A percentile compares a stretch with the other conserved stretches of the same genome.
Evolutionary conservation across 1,140 invertebrate species (phyloP).

Genomic region (Fopius arisanus): DNA sequence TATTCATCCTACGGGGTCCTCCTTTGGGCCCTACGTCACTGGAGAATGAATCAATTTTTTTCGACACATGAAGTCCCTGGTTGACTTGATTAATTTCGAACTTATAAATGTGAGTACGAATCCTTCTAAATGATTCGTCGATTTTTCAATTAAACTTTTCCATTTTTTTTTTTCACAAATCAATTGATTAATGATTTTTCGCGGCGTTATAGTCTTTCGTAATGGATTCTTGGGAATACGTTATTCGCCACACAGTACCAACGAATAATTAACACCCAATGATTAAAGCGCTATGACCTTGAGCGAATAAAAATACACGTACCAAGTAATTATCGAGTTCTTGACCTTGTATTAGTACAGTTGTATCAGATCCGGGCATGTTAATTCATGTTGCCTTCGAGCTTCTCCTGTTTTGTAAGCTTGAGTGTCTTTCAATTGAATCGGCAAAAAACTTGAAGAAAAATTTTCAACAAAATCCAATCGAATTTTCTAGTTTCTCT

Average conservation of each 20-base stretch:
- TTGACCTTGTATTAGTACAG: conserved; percentile 1
- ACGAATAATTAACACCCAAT: neutral
- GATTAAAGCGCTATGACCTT: neutral
- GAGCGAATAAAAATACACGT: neutral
- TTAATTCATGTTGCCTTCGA: neutral
- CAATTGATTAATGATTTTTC: neutral
- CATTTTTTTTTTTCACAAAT: neutral
- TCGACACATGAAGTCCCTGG: too few species aligned
- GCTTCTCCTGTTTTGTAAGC: neutral
- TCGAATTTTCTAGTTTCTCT: too few species aligned
- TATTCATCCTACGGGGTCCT: too few species aligned
- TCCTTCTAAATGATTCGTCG: too few species aligned
- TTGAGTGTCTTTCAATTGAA: neutral
- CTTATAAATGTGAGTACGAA: too few species aligned
- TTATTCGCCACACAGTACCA: neutral
- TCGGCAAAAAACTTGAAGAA: too few species aligned
- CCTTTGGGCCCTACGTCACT: too few species aligned
- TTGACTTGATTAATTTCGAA: too few species aligned
- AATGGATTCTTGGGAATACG: neutral
- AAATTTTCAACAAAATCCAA: too few species aligned
- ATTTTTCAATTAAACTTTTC: too few species aligned
- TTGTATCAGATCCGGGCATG: neutral
- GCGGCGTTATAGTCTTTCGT: neutral
- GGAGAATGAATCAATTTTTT: too few species aligned
- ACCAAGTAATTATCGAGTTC: neutral